These are phyloP conservation scores for Buathra laborator DNA, from an alignment of 2,888 invertebrate genomes.

Conservation along the genomic window DNA sequence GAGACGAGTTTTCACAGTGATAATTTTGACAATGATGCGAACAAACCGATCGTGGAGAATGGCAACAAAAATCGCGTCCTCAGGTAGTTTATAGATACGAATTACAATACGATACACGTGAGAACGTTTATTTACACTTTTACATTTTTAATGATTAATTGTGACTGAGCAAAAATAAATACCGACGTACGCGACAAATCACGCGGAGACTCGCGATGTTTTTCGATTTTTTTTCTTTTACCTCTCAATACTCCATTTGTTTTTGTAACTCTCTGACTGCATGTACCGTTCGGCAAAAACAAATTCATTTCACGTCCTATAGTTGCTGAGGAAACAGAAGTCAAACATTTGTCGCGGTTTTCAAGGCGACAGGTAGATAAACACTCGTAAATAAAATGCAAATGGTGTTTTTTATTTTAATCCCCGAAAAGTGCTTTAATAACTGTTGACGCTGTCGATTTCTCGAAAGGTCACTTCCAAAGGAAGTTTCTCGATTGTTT, in stretches of 20 bases:
- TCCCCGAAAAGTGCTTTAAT: neutral
- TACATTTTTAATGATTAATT: neutral
- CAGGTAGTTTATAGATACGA: conserved; percentile 75
- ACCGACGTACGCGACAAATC: no score
- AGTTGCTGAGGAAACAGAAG: no score
- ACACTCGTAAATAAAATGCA: no score
- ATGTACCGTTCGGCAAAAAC: no score
- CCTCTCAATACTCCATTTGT: no score
- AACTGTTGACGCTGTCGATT: neutral
- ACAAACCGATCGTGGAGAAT: conserved; percentile 71
- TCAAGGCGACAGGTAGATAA: no score
- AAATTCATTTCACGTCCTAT: no score
- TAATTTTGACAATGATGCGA: conserved; percentile 72
- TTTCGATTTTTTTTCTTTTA: no score
- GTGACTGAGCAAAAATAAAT: no score
- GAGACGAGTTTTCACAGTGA: conserved; percentile 73
- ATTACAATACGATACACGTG: neutral
- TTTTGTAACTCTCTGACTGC: no score
- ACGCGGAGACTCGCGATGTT: no score
- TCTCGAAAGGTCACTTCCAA: neutral
- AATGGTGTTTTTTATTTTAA: neutral
- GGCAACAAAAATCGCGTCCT: conserved; percentile 78
- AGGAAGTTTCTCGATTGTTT: neutral
- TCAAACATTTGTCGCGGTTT: no score
- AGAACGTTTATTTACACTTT: neutral